phyloP scores from a whole-genome alignment of 2,888 invertebrate genomes.

The Harpagoxenus sublaevis region DNA sequence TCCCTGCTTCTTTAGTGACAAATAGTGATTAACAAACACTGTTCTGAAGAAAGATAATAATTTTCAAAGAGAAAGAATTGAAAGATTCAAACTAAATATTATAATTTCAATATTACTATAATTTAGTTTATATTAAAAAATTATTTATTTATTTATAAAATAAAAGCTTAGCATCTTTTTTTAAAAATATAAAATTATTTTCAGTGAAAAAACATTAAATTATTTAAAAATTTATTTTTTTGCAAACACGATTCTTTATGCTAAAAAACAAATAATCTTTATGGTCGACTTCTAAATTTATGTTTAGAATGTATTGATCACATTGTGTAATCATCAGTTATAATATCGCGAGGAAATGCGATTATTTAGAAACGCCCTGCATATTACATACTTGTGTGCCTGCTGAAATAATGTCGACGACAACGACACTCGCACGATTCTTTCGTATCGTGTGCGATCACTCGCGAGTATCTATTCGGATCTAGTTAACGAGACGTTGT shows the following conservation, averaged over 20 bases:
- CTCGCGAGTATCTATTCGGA: background rate
- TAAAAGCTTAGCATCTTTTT: background rate
- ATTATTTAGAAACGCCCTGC: slow-evolving; percentile 36
- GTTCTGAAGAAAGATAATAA: background rate
- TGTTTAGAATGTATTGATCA: background rate
- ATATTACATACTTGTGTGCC: slow-evolving; percentile 56
- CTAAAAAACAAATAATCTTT: background rate
- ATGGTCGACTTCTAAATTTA: background rate
- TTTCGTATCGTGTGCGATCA: slow-evolving; percentile 61
- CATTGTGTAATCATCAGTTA: background rate
- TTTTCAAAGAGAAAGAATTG: background rate
- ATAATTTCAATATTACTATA: background rate
- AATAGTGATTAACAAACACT: background rate
- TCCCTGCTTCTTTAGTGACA: background rate
- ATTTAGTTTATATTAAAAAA: background rate
- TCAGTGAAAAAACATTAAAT: background rate
- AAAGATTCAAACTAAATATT: background rate
- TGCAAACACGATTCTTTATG: background rate
- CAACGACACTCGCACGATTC: slow-evolving; percentile 68
- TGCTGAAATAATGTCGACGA: slow-evolving; percentile 53
- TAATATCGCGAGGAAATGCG: background rate
- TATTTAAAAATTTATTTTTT: background rate
- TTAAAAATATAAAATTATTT: background rate
- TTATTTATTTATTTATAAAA: background rate
- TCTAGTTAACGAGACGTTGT: slow-evolving; percentile 7